Conservation (phyloP, 2,797 vertebrate species). For the Crypturellus tataupa region DNA sequence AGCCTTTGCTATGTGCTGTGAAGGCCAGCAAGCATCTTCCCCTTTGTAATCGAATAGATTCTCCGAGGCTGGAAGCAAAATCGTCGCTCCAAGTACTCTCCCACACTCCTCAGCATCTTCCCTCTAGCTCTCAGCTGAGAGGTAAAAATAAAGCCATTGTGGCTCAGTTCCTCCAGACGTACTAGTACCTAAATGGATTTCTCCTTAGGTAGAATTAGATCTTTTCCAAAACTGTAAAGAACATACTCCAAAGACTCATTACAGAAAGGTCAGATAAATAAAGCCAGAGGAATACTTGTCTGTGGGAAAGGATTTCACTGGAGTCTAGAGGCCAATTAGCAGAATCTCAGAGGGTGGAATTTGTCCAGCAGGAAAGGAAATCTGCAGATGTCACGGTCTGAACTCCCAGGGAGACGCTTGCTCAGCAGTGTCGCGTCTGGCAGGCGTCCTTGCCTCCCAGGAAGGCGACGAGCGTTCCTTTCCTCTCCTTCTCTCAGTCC, state of each 20-base stretch:
- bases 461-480: background rate
- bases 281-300: conserved; percentile 50
- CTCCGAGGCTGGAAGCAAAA: background rate
- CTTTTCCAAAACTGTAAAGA: conserved; percentile 55
- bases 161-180: background rate
- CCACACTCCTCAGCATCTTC: background rate
- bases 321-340: conserved; percentile 59
- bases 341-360: conserved; percentile 45
- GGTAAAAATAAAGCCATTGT: background rate
- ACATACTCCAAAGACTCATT: conserved; percentile 55
- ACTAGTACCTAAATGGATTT: background rate
- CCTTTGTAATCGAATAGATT: background rate
- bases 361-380: conserved; percentile 39
- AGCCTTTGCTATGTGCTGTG: background rate
- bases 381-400: background rate
- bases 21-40: background rate
- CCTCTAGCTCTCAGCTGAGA: background rate
- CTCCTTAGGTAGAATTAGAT: conserved; percentile 52
- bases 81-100: background rate
- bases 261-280: conserved; percentile 71
- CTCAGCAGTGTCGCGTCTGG: background rate
- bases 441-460: background rate
- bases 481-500: background rate
- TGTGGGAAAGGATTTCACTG: conserved; percentile 73
- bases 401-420: background rate